A percentile compares a stretch with the other conserved stretches of the same genome.
Evolutionary conservation across 2,113 vertebrate genomes (phyloP).

Genomic region (Alethe diademata): DNA sequence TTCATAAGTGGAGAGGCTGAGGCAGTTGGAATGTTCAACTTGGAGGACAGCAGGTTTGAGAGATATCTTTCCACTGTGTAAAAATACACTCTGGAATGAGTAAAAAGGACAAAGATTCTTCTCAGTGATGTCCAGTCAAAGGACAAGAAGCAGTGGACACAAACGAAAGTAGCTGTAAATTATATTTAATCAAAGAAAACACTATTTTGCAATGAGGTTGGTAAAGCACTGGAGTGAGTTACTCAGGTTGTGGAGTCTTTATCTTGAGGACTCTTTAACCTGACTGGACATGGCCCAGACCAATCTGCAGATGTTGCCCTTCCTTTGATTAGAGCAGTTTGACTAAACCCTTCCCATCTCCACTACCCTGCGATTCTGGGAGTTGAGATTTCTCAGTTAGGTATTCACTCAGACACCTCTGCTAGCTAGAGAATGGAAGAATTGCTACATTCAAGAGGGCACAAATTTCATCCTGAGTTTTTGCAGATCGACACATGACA

Average conservation of each 20-base stretch:
- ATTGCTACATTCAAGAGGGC: not conserved
- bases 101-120: not conserved
- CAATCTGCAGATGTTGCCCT: not conserved
- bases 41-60: not conserved
- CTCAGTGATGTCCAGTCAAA: not conserved
- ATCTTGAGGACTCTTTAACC: not conserved
- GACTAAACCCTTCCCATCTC: not conserved
- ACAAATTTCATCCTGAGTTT: not conserved
- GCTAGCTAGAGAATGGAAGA: not conserved
- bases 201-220: not conserved
- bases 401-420: not conserved
- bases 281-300: not conserved
- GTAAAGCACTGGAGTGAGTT: not conserved
- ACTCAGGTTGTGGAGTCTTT: not conserved
- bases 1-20: not conserved
- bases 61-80: not conserved
- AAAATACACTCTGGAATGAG: not conserved
- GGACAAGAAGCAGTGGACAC: not conserved
- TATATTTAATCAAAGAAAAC: not conserved
- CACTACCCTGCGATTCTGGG: not conserved
- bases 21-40: not conserved
- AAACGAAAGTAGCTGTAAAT: not conserved
- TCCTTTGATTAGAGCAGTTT: not conserved
- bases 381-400: not conserved
- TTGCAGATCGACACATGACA: not conserved